phyloP scores from a whole-genome alignment of 1,140 invertebrate species.

The Mylabris phalerata region DNA sequence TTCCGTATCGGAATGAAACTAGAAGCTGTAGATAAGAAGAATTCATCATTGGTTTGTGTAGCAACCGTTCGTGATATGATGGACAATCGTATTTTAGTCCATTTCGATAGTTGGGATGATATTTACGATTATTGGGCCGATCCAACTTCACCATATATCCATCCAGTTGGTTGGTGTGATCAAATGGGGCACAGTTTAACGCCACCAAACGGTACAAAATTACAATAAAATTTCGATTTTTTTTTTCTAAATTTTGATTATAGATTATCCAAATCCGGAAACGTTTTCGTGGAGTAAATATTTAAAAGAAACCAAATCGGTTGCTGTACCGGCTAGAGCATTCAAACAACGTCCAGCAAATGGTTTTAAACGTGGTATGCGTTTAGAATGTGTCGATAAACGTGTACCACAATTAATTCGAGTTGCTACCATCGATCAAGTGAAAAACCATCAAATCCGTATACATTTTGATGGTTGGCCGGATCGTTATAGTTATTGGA shows the following conservation, averaged over 20 bases:
- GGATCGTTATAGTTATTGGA: constrained; percentile 77
- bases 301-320: constrained; percentile 66
- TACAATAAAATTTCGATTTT: background rate
- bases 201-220: constrained; percentile 71
- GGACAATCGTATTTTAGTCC: constrained; percentile 78
- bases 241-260: background rate
- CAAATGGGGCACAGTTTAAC: constrained; percentile 72
- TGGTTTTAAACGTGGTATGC: constrained; percentile 82
- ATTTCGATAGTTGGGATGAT: constrained; percentile 93
- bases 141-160: constrained; percentile 82
- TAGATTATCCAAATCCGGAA: constrained; percentile 64
- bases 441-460: constrained; percentile 69
- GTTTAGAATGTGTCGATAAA: constrained; percentile 85
- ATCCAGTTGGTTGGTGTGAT: constrained; percentile 89
- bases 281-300: constrained; percentile 83
- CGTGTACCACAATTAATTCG: constrained; percentile 75
- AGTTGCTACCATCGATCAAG: constrained; percentile 75
- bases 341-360: constrained; percentile 73
- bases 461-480: constrained; percentile 91
- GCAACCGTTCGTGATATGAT: constrained; percentile 79
- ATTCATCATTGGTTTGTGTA: constrained; percentile 79
- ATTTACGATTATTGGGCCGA: constrained; percentile 93
- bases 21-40: constrained; percentile 90
- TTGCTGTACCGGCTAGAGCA: constrained; percentile 71
- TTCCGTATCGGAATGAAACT: constrained; percentile 88